These are phyloP conservation scores for Lithophane socia DNA, from an alignment of 2,888 invertebrate genomes.

Conservation along the genomic window DNA sequence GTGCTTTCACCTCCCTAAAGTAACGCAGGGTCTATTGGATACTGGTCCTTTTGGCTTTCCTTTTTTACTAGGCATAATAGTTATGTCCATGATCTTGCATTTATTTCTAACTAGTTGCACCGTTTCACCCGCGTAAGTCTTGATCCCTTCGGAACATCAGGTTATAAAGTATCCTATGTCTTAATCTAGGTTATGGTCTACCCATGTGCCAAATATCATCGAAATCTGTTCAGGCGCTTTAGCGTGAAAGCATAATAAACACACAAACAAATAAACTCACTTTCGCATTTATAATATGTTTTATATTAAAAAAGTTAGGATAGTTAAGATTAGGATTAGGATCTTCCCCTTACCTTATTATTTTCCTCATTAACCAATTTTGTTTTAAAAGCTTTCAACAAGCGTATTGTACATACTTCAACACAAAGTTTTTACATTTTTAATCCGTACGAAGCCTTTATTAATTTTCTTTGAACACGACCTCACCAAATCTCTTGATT, in stretches of 20 bases:
- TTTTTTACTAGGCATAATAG: background rate
- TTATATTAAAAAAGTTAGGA: no score
- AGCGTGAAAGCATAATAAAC: no score
- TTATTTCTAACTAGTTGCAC: background rate
- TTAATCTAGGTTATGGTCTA: no score
- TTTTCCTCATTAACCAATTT: background rate
- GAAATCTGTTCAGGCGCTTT: no score
- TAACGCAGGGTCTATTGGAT: background rate
- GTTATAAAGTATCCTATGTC: no score
- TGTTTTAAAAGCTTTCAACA: conserved; percentile 1
- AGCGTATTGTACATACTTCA: conserved; percentile 18
- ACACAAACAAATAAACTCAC: no score
- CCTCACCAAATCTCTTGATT: conserved; percentile 39
- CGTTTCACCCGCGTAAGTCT: no score
- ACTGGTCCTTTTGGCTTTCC: background rate
- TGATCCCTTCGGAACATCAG: no score
- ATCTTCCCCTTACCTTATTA: background rate
- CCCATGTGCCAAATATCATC: no score
- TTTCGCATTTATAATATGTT: no score
- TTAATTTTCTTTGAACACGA: conserved; percentile 37
- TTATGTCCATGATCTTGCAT: background rate
- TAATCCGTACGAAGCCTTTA: conserved; percentile 31
- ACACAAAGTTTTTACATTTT: conserved; percentile 20
- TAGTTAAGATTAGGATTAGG: no score
- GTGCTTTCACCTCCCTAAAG: background rate